Conservation (phyloP, 2,888 invertebrate species). For the Matsumyia berberina region DNA sequence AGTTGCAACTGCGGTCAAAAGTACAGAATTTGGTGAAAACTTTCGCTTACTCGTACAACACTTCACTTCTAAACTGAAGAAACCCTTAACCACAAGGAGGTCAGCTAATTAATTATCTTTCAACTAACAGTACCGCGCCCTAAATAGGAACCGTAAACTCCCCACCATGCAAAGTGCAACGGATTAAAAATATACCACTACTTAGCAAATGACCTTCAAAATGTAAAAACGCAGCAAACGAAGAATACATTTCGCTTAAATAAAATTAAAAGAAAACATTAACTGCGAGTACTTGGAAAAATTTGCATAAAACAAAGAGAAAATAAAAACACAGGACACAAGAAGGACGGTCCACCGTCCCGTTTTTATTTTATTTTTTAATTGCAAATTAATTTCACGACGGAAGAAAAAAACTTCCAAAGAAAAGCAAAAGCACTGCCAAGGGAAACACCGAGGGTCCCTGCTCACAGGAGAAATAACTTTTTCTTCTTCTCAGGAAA, state of each 20-base stretch:
- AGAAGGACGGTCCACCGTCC: slow-evolving; percentile 23
- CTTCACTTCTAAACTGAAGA: background rate
- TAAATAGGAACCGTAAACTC: background rate
- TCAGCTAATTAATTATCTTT: slow-evolving; percentile 7
- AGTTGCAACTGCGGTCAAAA: no score
- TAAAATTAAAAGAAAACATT: slow-evolving; percentile 23
- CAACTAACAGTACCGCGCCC: background rate
- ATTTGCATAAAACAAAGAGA: slow-evolving; percentile 23
- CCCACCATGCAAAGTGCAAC: no score
- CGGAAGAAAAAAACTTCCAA: background rate
- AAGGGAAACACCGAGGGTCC: slow-evolving; percentile 23
- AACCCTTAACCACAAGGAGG: background rate
- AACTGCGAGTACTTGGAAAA: slow-evolving; percentile 2
- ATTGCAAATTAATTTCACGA: slow-evolving; percentile 45
- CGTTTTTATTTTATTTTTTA: slow-evolving; percentile 25
- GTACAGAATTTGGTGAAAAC: no score
- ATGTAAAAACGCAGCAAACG: background rate
- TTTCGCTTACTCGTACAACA: no score
- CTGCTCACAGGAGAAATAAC: slow-evolving; percentile 10
- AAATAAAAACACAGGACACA: background rate
- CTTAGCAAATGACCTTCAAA: slow-evolving; percentile 39
- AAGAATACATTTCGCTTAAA: background rate
- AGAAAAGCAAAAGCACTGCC: slow-evolving; percentile 19
- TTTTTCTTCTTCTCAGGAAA: background rate
- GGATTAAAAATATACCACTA: slow-evolving; percentile 19